Conservation (phyloP, 2,113 vertebrate species). For the Irena cyanogastra region DNA sequence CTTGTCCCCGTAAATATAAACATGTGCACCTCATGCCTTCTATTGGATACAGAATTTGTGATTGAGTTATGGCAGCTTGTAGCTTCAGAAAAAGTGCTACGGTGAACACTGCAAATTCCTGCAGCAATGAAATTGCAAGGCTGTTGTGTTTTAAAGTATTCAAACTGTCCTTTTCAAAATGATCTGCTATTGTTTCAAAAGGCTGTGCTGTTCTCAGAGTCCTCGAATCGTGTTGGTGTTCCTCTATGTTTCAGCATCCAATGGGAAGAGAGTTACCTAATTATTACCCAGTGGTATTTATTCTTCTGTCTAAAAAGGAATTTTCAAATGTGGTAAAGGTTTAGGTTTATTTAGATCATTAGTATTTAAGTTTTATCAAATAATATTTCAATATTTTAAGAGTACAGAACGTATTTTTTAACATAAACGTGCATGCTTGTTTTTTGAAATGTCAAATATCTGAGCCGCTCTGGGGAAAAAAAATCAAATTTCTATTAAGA, state of each 20-base stretch:
- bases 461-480: background rate
- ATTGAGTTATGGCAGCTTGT: background rate
- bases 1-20: background rate
- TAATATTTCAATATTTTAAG: background rate
- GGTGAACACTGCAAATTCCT: background rate
- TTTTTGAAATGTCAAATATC: slow-evolving; percentile 15
- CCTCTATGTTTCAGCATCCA: background rate
- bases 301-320: background rate
- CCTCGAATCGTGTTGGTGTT: background rate
- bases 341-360: background rate
- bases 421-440: background rate
- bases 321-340: background rate
- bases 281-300: background rate
- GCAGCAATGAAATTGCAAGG: background rate
- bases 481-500: slow-evolving; percentile 42
- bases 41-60: background rate
- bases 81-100: background rate
- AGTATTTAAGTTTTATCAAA: background rate
- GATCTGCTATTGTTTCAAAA: background rate
- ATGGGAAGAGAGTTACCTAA: background rate
- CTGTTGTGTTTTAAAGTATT: background rate
- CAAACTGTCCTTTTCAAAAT: background rate
- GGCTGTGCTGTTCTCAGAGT: background rate
- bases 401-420: background rate
- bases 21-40: background rate